These are phyloP conservation scores for Myotis myotis DNA, from an alignment of 2,797 vertebrate genomes.

Conservation along the genomic window DNA sequence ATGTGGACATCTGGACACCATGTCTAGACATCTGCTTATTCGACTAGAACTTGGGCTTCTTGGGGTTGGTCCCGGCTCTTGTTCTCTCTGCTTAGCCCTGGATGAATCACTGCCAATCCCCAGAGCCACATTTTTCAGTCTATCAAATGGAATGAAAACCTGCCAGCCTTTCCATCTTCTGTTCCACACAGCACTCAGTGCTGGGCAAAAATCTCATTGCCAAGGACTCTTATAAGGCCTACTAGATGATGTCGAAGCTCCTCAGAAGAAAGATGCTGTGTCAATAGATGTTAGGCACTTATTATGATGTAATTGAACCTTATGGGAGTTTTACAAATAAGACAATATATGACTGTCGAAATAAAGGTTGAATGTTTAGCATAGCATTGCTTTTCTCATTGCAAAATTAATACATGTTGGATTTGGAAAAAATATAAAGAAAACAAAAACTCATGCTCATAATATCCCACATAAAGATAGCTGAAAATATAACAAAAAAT, in stretches of 20 bases:
- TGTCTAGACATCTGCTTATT: conserved; percentile 52
- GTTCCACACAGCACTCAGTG: background rate
- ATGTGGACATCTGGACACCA: background rate
- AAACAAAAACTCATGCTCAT: background rate
- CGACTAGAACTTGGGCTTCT: conserved; percentile 1
- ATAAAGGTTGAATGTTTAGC: background rate
- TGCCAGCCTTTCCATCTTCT: conserved; percentile 52
- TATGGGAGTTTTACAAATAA: background rate
- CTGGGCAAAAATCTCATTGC: background rate
- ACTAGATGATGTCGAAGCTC: background rate
- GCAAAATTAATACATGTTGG: background rate
- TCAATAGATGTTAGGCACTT: background rate
- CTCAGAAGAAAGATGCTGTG: conserved; percentile 32
- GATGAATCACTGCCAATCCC: conserved; percentile 11
- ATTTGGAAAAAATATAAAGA: background rate
- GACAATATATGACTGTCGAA: background rate
- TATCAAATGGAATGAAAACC: background rate
- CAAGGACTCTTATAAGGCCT: background rate
- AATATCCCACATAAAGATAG: background rate
- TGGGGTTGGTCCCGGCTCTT: conserved; percentile 1
- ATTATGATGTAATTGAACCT: background rate
- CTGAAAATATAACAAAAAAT: background rate
- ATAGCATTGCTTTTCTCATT: background rate
- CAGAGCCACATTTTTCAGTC: conserved; percentile 23
- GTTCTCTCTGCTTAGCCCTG: background rate